Base-by-base conservation (phyloP, 2,113 vertebrate species). In the Seriola quinqueradiata region DNA sequence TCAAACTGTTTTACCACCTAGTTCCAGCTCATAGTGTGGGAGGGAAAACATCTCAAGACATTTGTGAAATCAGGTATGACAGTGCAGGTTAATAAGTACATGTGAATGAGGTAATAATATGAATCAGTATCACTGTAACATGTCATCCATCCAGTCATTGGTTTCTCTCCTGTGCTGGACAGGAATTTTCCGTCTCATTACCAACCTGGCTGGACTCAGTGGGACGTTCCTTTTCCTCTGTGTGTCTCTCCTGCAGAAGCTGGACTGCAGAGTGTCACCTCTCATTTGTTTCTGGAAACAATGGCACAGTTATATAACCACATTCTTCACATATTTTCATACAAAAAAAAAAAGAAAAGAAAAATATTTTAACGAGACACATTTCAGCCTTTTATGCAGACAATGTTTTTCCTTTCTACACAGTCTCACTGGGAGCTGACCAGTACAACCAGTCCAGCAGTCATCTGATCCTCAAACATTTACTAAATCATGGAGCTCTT, bases 231-330 rank as follows among this genome's bases (percentile, higher is more conserved):
- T 87, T 73, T 75, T 68, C 11, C 34, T 38, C 61, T 32, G 12
- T 4, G 13, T 23, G 19, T 71, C 54, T n/a, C 68, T 65, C 16
- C 74, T 36, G 12, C 71, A 4, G 70, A 19, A 21, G 61, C 71
- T 19, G 42, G 40, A 69, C 78, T 23, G 46, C 76, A 19, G 28
- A 70, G 40, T 8, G 69, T 85, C 89, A 85, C 87, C 84, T 90
- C 82, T 87, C 69, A 87, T 89, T 89, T 85, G 82, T 87, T 84
- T 90, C 73, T 40, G 57, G 58, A 87, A 90, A 89, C 84, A 90
- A 85, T 79, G 76, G 76, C 71, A 23, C 77, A 44, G 81, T 91
- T 91, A 87, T 61, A 79, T 83, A 89, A 91, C 36, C 66, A 38
- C 87, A 89, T 87, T 83, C 80, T 34, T 42, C 61, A 25, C 74